These are phyloP conservation scores for Sebastes steindachneri DNA, from an alignment of 2,797 vertebrate genomes.

Conservation along the genomic window DNA sequence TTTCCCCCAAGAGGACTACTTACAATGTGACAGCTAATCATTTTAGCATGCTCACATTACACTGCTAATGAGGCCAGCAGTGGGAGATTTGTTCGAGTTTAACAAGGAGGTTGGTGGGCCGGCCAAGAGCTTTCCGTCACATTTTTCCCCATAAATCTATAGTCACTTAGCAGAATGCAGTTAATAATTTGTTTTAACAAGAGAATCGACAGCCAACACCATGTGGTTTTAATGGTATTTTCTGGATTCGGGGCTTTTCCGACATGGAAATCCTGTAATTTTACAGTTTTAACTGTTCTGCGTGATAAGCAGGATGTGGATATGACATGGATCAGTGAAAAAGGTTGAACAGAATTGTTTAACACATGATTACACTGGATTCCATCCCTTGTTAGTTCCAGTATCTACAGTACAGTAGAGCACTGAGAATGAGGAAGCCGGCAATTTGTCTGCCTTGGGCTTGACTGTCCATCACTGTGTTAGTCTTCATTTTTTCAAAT, in stretches of 20 bases:
- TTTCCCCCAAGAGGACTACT: slow-evolving; percentile 23
- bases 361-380: neutral
- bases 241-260: neutral
- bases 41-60: slow-evolving; percentile 48
- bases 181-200: slow-evolving; percentile 10
- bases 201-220: neutral
- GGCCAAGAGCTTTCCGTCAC: slow-evolving; percentile 11
- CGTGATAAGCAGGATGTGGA: neutral
- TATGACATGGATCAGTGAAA: neutral
- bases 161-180: slow-evolving; percentile 5
- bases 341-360: neutral
- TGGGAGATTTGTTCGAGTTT: slow-evolving; percentile 29
- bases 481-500: neutral
- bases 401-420: neutral
- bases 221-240: neutral
- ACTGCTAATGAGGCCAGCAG: slow-evolving; percentile 45
- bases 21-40: slow-evolving; percentile 59
- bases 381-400: neutral
- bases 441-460: neutral
- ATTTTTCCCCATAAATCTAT: slow-evolving; percentile 42
- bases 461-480: neutral
- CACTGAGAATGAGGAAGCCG: neutral
- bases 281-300: neutral
- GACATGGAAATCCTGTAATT: neutral
- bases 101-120: slow-evolving; percentile 35